Base-by-base conservation (phyloP, 1,140 invertebrate genomes). In the Triops cancriformis region DNA sequence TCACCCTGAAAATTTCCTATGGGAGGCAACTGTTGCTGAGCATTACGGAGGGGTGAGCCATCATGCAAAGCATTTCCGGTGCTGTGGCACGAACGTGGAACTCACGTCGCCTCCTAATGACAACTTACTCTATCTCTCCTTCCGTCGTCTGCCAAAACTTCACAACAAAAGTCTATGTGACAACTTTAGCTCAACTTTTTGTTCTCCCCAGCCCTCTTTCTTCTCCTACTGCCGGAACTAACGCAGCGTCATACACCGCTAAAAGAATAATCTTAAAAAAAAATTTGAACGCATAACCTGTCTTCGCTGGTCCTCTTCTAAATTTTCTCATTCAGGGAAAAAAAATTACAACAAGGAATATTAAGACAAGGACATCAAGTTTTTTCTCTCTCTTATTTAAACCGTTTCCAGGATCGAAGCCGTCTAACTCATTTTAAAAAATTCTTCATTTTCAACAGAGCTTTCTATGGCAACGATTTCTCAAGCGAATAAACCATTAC, bases 31-130 rank as follows among this genome's bases (percentile, higher is more conserved):
- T 64, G 51, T 64, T 64, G 51, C 51, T 64, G 18, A 64, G 51
- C 51, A 64, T 64, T 64, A 64, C n/a, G 51, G 2, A 64, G 51
- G 45, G 7, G 51, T n/a, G 0, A 64, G 51, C 14, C 18, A 64
- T 18, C 11, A 64, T 64, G 51, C 51, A 64, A 64, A 64, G 51
- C 51, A 64, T 64, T 64, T 64, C 51, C 51, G 51, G 51, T 64
- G 51, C 51, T 23, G n/a, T n/a, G 51, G 51, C 51, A 64, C 51
- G 51, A 64, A 64, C 51, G 51, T 23, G 51, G 51, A n/a, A 64
- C 51, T 18, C 51, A 23, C 51, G 18, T 64, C 51, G 10, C 51
- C 14, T 64, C 51, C 51, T 23, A 64, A 64, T 64, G 51, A 23
- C 51, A 64, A 64, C 51, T 64, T 23, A 64, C 51, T 64, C 12